These are phyloP conservation scores for Lepus europaeus DNA, from an alignment of 2,113 vertebrate species.

Conservation along the genomic window DNA sequence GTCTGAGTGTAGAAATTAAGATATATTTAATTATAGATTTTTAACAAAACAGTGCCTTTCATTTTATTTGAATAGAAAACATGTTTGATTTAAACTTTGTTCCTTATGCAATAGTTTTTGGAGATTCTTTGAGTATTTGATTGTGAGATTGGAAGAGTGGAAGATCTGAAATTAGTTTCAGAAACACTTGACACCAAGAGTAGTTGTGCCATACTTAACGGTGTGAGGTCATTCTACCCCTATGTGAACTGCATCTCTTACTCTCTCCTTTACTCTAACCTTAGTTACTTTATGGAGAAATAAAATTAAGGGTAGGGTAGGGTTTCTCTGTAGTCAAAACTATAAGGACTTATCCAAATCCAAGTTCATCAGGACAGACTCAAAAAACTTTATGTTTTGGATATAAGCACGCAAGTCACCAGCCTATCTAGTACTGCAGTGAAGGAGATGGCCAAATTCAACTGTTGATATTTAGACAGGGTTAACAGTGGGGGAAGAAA, in stretches of 20 bases:
- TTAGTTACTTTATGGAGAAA: background rate
- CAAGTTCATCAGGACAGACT: background rate
- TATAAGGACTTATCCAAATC: too few species aligned
- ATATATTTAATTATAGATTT: background rate
- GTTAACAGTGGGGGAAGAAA: background rate
- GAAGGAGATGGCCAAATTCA: background rate
- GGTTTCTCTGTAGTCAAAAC: background rate
- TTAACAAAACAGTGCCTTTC: conserved; percentile 17
- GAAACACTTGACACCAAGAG: background rate
- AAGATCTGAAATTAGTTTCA: background rate
- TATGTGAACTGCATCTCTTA: background rate
- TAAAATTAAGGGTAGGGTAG: background rate
- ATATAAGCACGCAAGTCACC: background rate
- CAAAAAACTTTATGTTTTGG: background rate
- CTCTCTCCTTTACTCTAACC: background rate
- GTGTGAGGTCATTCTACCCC: too few species aligned
- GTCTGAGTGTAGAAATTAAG: background rate
- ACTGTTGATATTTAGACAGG: background rate
- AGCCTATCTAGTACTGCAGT: background rate
- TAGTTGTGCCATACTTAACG: background rate
- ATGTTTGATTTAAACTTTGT: conserved; percentile 15
- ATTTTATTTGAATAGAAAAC: background rate
- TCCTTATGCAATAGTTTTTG: background rate
- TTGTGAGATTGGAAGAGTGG: background rate
- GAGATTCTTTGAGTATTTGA: background rate